phyloP scores from a whole-genome alignment of 1,140 invertebrate genomes.

The Lepidurus packardi region DNA sequence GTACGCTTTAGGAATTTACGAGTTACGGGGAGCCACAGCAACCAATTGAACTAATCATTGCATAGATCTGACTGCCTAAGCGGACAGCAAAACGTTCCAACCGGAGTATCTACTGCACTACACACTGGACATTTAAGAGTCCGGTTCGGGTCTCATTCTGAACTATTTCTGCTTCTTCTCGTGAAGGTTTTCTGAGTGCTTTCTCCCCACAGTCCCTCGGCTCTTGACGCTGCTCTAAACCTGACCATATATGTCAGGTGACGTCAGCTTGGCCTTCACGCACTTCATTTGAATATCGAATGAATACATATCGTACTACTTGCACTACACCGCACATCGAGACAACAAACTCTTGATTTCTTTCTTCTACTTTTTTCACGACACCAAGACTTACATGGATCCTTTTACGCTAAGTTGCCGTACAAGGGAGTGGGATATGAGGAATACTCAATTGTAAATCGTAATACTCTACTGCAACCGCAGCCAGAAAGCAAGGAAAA shows the following conservation, averaged over 20 bases:
- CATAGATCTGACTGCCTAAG: background rate
- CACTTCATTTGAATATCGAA: slow-evolving; percentile 1
- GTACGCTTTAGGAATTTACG: slow-evolving; percentile 2
- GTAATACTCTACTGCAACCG: no score
- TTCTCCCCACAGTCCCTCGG: slow-evolving; percentile 8
- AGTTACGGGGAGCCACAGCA: background rate
- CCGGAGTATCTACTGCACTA: background rate
- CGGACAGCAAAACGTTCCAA: background rate
- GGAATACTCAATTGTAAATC: no score
- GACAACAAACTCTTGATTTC: background rate
- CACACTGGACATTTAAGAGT: background rate
- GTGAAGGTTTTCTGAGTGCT: slow-evolving; percentile 19
- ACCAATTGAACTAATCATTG: background rate
- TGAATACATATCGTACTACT: background rate
- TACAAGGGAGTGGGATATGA: background rate
- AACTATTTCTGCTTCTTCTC: slow-evolving; percentile 14
- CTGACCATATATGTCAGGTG: slow-evolving; percentile 18
- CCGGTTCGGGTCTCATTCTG: slow-evolving; percentile 13
- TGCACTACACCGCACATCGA: background rate
- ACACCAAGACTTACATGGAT: background rate
- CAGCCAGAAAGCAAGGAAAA: background rate
- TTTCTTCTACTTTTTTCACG: background rate
- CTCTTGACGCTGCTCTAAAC: slow-evolving; percentile 8
- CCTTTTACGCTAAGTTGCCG: background rate
- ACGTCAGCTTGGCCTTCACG: slow-evolving; percentile 17